Evolutionary conservation across 2,797 vertebrate genomes (phyloP), one percentile per base, ranked within the genome.

Genomic region (Uromys caudimaculatus): DNA sequence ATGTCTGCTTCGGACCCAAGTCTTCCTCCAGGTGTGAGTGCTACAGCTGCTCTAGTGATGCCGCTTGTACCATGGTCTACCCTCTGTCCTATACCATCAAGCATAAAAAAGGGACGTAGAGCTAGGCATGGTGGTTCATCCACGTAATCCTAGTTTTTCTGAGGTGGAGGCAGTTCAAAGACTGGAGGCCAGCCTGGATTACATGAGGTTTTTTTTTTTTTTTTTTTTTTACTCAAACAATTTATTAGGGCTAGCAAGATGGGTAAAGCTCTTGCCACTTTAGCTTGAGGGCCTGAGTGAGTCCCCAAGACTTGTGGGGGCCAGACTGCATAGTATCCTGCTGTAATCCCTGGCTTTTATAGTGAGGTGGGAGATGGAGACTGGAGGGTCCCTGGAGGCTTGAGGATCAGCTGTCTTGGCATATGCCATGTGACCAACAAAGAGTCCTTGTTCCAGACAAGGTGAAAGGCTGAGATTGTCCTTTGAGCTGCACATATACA

Each of bases 31-130:
- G 52, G 24, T 24, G 7, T 5, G 1, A n/a, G 77, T 27, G 60
- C 47, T 35, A 23, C 41, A 3, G 16, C 47, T 8, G 38, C 38
- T 32, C 21, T 21, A 0, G 4, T 0, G 10, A 23, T 1, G 47
- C 13, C 13, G 1, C 58, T 29, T 16, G 56, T 24, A 1, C 32
- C 56, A 2, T 0, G 0, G 4, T 44, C 86, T 60, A 44, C 11
- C 54, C 32, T 32, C 1, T 44, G 60, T 35, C 73, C 58, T 69
- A 60, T 12, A 67, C 14, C 4, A 0, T 1, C 4, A 32, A 17
- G 17, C 11, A 12, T 14, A 54, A 85, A 86, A 73, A 87, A 21
- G 35, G 29, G 62, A 35, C 17, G 6, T 69, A 81, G 77, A 35
- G 32, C 44, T 13, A 38, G 73, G 44, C 32, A 27, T 78, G 32